phyloP scores from a whole-genome alignment of 2,888 invertebrate genomes.

The Stenodema calcarata region DNA sequence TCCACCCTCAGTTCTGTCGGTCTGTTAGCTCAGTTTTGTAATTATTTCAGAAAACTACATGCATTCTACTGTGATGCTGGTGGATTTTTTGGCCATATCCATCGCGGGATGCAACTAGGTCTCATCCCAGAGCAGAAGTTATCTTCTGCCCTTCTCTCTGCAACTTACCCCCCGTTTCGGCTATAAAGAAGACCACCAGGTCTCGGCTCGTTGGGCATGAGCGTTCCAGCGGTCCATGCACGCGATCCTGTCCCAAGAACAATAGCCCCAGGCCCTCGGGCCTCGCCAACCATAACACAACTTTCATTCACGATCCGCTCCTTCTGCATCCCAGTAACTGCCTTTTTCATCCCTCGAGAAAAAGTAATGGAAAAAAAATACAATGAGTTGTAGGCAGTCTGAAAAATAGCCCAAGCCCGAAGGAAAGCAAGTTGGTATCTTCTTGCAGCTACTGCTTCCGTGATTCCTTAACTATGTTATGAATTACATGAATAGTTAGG shows the following conservation, averaged over 20 bases:
- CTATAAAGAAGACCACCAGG: not conserved
- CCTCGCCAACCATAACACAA: not conserved
- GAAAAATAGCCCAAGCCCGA: not conserved
- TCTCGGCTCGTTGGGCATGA: not conserved
- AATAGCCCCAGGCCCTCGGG: not conserved
- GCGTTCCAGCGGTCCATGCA: not conserved
- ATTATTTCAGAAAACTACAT: too few species aligned
- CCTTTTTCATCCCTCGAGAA: not conserved
- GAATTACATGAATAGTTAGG: too few species aligned
- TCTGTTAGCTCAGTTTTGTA: too few species aligned
- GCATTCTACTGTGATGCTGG: too few species aligned
- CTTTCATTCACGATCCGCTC: not conserved
- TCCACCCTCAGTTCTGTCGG: too few species aligned
- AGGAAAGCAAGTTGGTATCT: too few species aligned
- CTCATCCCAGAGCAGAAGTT: not conserved
- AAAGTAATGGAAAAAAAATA: not conserved
- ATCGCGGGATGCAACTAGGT: not conserved
- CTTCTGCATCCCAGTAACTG: not conserved
- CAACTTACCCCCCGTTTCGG: not conserved
- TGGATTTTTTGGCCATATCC: too few species aligned
- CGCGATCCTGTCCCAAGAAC: not conserved
- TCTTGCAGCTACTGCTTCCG: too few species aligned
- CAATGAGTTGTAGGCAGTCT: not conserved
- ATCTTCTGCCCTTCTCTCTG: not conserved
- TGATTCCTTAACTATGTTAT: too few species aligned